Conservation (phyloP, 2,113 vertebrate species). For the Rhizomys pruinosus region DNA sequence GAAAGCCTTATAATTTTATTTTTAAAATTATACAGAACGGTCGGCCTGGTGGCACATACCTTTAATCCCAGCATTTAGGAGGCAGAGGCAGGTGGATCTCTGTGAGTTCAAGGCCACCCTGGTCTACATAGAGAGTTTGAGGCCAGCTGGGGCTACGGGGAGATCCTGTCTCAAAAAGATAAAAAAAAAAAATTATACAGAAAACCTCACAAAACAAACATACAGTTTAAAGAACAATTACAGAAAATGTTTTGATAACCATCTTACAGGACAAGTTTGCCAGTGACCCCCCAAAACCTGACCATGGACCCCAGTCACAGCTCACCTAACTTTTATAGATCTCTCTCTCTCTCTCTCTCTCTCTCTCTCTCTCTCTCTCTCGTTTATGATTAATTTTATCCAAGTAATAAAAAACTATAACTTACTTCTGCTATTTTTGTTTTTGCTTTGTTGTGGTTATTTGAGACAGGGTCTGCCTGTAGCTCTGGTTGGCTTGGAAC, state of each 20-base stretch:
- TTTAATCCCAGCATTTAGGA: no score
- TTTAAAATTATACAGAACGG: neutral
- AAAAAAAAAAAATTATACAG: neutral
- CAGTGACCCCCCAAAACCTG: neutral
- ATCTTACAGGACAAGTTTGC: neutral
- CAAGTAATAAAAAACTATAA: constrained; percentile 8
- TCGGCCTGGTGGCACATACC: no score
- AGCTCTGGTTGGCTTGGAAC: no score
- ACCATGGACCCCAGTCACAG: neutral
- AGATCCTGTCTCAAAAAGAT: no score
- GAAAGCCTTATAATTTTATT: neutral
- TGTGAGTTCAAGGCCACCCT: no score
- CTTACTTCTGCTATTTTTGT: neutral
- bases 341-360: neutral
- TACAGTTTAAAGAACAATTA: neutral
- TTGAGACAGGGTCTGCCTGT: no score
- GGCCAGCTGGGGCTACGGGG: no score
- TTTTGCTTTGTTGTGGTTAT: no score
- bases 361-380: neutral
- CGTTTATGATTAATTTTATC: neutral
- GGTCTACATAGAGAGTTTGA: no score
- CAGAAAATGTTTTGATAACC: neutral
- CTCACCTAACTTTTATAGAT: neutral
- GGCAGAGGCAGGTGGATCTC: no score
- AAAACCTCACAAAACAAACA: constrained; percentile 1